A percentile compares a stretch with the other conserved stretches of the same genome.
Conservation (phyloP, 2,888 invertebrate genomes). For the Heliconius sara region DNA sequence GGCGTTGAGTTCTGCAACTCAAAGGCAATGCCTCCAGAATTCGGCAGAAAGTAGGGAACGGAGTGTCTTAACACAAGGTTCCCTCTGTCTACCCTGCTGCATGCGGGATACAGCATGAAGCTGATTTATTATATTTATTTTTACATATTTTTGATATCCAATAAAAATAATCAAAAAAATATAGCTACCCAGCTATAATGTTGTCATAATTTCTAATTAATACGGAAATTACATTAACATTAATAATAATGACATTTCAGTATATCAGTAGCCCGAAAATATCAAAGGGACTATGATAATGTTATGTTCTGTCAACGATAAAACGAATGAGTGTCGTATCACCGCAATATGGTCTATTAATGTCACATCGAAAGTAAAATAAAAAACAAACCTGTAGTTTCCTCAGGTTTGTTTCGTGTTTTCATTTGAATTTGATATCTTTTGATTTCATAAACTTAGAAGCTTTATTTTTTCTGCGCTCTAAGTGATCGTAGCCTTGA, state of each 20-base stretch:
- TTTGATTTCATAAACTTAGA: too few species aligned
- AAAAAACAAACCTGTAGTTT: conserved; percentile 10
- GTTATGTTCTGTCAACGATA: conserved; percentile 28
- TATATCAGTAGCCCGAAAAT: neutral
- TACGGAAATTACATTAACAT: neutral
- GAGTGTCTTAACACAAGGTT: too few species aligned
- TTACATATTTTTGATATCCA: neutral
- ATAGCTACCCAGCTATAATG: neutral
- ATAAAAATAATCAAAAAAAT: neutral
- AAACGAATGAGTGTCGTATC: conserved; percentile 31
- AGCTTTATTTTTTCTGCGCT: too few species aligned
- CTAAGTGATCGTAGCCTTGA: too few species aligned
- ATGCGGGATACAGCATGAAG: too few species aligned
- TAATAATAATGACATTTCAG: neutral
- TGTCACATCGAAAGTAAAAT: conserved; percentile 33
- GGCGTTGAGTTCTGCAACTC: too few species aligned
- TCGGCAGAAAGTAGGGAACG: too few species aligned
- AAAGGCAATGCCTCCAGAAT: too few species aligned
- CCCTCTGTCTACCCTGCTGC: too few species aligned
- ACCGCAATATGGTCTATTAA: conserved; percentile 40
- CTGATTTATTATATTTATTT: too few species aligned
- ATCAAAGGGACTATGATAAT: conserved; percentile 19
- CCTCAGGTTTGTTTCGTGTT: neutral
- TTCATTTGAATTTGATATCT: neutral
- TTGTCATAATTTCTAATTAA: neutral